Percentiles rank a stretch among this genome's conserved stretches.
Conservation (phyloP, 2,113 vertebrate species). For the Anoplopoma fimbria region DNA sequence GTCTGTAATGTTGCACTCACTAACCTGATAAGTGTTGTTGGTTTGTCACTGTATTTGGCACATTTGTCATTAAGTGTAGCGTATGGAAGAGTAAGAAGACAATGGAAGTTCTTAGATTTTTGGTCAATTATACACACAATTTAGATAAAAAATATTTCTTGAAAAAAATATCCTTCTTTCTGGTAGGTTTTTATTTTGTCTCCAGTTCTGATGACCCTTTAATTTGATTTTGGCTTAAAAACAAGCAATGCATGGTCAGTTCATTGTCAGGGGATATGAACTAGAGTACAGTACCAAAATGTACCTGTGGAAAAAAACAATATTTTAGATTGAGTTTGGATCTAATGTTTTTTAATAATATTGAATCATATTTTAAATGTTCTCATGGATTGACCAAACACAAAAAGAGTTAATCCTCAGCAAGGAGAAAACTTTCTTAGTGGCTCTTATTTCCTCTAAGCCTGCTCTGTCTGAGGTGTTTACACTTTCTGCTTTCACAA, state of each 20-base stretch:
- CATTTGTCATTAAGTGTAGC: neutral
- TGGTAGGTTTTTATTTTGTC: neutral
- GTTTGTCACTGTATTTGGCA: neutral
- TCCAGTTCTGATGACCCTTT: slow-evolving; percentile 1
- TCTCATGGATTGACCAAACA: neutral
- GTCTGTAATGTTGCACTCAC: neutral
- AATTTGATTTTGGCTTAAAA: neutral
- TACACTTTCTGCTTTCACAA: slow-evolving; percentile 42
- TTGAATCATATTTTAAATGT: slow-evolving; percentile 24
- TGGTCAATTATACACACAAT: neutral
- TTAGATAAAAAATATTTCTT: neutral
- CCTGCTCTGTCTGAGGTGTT: slow-evolving; percentile 29
- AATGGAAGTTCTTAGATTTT: neutral
- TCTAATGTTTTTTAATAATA: slow-evolving; percentile 11
- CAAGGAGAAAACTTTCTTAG: neutral
- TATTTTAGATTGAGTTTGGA: neutral
- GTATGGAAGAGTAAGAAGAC: neutral
- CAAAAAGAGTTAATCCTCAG: slow-evolving; percentile 6
- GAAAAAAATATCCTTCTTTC: neutral
- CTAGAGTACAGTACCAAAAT: neutral
- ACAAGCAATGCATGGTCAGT: neutral
- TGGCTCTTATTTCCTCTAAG: neutral
- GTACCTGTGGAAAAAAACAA: neutral
- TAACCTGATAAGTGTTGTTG: neutral
- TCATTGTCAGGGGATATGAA: neutral